A percentile compares a stretch with the other conserved stretches of the same genome.
These are phyloP conservation scores for Camelus bactrianus DNA, from an alignment of 2,113 vertebrate species.

Conservation along the genomic window DNA sequence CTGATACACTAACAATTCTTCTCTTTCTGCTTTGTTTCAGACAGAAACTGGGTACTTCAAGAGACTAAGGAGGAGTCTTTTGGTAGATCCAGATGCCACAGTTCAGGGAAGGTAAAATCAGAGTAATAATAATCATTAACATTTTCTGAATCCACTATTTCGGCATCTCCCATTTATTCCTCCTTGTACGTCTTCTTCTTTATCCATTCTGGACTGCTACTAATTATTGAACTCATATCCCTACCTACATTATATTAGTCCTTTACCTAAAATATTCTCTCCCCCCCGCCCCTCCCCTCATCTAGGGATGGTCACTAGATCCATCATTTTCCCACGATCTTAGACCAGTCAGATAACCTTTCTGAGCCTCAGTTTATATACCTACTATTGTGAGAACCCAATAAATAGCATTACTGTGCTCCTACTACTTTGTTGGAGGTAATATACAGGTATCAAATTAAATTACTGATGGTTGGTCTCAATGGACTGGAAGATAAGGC, in stretches of 20 bases:
- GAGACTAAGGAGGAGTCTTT: neutral
- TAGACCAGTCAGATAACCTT: neutral
- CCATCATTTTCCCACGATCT: neutral
- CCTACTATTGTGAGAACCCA: neutral
- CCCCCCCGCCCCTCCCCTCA: neutral
- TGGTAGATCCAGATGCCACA: neutral
- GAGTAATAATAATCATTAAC: too few relatives aligned
- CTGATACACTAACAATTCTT: neutral
- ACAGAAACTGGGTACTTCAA: neutral
- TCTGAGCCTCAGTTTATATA: neutral
- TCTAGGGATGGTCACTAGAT: neutral
- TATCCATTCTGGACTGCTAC: neutral
- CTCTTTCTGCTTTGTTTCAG: neutral
- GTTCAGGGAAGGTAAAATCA: neutral
- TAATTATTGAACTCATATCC: neutral
- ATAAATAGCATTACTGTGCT: neutral
- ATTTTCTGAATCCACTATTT: neutral
- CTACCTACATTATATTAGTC: neutral
- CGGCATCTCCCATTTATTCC: neutral
- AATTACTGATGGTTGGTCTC: neutral
- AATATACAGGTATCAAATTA: neutral
- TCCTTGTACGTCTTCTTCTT: neutral
- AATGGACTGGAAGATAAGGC: neutral
- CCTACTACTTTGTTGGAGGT: neutral
- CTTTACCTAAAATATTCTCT: neutral